Evolutionary conservation across 2,797 vertebrate genomes (phyloP), one percentile per base, ranked within the genome.

Genomic region (Melanotaenia parkinsoni): DNA sequence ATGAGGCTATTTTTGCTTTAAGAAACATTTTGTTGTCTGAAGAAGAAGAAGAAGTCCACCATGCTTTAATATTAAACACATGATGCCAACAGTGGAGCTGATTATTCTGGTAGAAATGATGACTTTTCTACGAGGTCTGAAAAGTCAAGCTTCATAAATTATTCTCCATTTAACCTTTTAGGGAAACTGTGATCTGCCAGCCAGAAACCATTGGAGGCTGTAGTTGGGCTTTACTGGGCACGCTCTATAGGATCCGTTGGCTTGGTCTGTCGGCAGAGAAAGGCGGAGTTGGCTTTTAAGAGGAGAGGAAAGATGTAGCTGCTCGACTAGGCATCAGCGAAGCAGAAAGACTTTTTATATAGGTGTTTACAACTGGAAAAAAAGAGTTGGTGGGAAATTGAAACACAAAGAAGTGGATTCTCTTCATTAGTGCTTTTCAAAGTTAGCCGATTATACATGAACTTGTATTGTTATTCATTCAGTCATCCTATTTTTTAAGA

Each of bases 251-350:
- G 61, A 28, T 77, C 61, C 2, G 4, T 74, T 74, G 73, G 70
- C 76, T 74, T 9, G 0, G 22, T 72, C 51, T 56, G 63, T 51
- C 28, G 28, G 65, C 65, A 38, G 73, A 62, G 24, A 60, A 60
- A 70, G 77, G 64, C 26, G 57, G 68, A 18, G 57, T 47, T 22
- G 47, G 59, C 80, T 83, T 88, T 82, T 64, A 66, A 76, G 63
- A 69, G 47, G 60, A 82, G 74, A 86, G 76, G 61, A 84, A 81
- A 87, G 67, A 79, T 22, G 62, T 70, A 63, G 80, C 69, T 58
- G 84, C 83, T 88, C n/a, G 66, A 79, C 79, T 88, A 87, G 70
- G 69, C 61, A n/a, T 82, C 86, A 85, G 62, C 22, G 80, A 89
- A 88, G 89, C 89, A 74, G 71, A 80, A 77, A 80, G 68, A 66